Evolutionary conservation across 2,797 vertebrate species (phyloP).

Genomic region (Lutjanus campechanus): DNA sequence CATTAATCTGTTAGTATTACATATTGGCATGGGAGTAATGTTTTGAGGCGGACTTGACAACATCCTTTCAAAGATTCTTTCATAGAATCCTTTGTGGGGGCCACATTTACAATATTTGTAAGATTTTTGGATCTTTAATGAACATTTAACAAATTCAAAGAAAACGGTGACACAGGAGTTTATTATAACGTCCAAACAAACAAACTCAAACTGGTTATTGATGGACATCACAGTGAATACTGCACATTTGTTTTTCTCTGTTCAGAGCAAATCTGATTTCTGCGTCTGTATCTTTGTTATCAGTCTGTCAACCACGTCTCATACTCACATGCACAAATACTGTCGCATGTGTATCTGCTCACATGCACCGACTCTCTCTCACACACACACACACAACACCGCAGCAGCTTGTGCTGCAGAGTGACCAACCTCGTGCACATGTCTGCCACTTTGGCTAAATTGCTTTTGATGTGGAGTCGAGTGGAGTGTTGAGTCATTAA

Average conservation of each 20-base stretch:
- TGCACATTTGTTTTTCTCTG: background rate
- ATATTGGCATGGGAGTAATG: background rate
- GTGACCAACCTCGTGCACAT: slow-evolving; percentile 38
- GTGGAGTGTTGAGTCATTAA: slow-evolving; percentile 74
- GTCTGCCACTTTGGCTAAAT: slow-evolving; percentile 54
- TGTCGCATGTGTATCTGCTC: background rate
- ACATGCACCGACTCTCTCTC: background rate
- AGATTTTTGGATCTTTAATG: background rate
- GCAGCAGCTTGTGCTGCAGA: slow-evolving; percentile 39
- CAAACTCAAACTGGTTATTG: too few relatives aligned
- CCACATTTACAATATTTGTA: background rate
- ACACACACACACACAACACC: background rate
- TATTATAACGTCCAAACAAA: too few relatives aligned
- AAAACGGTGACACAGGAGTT: too few relatives aligned
- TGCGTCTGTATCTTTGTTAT: background rate
- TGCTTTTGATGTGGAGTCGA: slow-evolving; percentile 60
- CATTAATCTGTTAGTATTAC: too few relatives aligned
- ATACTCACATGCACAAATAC: background rate
- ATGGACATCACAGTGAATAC: too few relatives aligned
- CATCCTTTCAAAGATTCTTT: background rate
- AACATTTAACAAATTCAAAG: too few relatives aligned
- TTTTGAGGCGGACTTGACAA: background rate
- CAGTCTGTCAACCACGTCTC: background rate
- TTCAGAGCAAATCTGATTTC: background rate
- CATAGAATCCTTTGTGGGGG: background rate